phyloP scores from a whole-genome alignment of 1,140 invertebrate genomes.

The Aphis gossypii region DNA sequence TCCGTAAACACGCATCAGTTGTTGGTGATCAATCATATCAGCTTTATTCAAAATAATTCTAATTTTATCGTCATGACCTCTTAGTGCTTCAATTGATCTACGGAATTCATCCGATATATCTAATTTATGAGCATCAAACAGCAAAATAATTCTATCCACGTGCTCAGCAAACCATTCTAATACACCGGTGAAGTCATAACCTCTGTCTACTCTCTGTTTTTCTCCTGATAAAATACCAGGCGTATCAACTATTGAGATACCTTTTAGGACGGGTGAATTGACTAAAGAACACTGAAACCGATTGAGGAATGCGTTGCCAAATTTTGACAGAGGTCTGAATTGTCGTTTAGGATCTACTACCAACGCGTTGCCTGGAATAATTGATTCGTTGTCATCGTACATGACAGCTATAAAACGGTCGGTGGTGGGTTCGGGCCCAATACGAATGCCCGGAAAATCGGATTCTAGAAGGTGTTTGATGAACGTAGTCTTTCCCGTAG shows the following conservation, averaged over 20 bases:
- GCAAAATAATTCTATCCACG: slow-evolving; percentile 76
- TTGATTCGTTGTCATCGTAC: slow-evolving; percentile 70
- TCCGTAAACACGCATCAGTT: slow-evolving; percentile 79
- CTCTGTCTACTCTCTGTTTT: slow-evolving; percentile 94
- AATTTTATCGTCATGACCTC: slow-evolving; percentile 76
- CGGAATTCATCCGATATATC: slow-evolving; percentile 80
- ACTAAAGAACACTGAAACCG: slow-evolving; percentile 91
- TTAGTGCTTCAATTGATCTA: slow-evolving; percentile 71
- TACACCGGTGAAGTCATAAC: slow-evolving; percentile 83
- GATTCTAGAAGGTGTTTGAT: slow-evolving; percentile 73
- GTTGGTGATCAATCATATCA: slow-evolving; percentile 78
- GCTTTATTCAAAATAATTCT: slow-evolving; percentile 79
- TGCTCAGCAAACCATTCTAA: slow-evolving; percentile 80
- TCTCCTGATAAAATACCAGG: slow-evolving; percentile 93
- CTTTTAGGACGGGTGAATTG: slow-evolving; percentile 84
- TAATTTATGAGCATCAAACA: slow-evolving; percentile 80
- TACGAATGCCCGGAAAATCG: slow-evolving; percentile 74
- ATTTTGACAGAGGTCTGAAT: slow-evolving; percentile 72
- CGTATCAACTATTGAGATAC: slow-evolving; percentile 95
- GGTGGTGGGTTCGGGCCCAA: slow-evolving; percentile 74
- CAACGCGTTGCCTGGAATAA: slow-evolving; percentile 78
- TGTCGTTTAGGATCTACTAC: slow-evolving; percentile 78
- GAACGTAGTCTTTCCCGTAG: slow-evolving; percentile 80
- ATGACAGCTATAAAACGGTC: slow-evolving; percentile 78
- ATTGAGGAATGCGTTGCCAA: slow-evolving; percentile 78